Conservation (phyloP, 1,140 invertebrate species). For the Aphelenchoides fujianensis region DNA sequence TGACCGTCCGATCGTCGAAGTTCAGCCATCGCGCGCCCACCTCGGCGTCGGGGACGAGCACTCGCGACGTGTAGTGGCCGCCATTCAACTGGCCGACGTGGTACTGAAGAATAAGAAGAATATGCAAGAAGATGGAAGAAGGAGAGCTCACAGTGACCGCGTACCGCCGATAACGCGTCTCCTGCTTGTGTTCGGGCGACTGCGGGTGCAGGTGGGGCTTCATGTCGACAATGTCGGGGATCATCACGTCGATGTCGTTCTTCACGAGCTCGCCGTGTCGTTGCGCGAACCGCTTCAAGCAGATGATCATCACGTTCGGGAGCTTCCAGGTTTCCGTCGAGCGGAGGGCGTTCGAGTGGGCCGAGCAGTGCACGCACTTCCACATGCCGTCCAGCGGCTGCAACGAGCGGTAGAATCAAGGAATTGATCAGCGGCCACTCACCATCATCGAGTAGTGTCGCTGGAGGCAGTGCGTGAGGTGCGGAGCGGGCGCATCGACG, state of each 20-base stretch:
- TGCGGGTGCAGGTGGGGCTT: conserved; percentile 31
- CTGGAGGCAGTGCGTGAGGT: not conserved
- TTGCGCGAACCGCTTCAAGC: conserved; percentile 45
- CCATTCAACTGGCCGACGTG: conserved; percentile 26
- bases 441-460: conserved; percentile 11
- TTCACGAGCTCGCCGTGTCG: conserved; percentile 39
- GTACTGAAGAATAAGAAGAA: conserved; percentile 28
- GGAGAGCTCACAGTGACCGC: conserved; percentile 33
- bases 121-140: conserved; percentile 14
- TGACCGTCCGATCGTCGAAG: conserved; percentile 31
- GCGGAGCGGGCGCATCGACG: not conserved
- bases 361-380: conserved; percentile 1
- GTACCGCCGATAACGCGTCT: conserved; percentile 33
- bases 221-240: conserved; percentile 31
- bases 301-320: conserved; percentile 29
- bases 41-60: conserved; percentile 11
- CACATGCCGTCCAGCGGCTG: conserved; percentile 13
- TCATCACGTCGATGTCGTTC: conserved; percentile 37
- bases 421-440: not conserved
- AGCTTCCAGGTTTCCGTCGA: conserved; percentile 13
- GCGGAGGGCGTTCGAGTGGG: not conserved
- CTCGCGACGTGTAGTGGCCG: conserved; percentile 37
- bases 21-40: conserved; percentile 23
- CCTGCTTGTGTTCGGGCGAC: conserved; percentile 5
- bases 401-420: not conserved